Percentiles rank a stretch among this genome's conserved stretches.
phyloP scores from a whole-genome alignment of 2,113 vertebrate species.

The Osmerus mordax region DNA sequence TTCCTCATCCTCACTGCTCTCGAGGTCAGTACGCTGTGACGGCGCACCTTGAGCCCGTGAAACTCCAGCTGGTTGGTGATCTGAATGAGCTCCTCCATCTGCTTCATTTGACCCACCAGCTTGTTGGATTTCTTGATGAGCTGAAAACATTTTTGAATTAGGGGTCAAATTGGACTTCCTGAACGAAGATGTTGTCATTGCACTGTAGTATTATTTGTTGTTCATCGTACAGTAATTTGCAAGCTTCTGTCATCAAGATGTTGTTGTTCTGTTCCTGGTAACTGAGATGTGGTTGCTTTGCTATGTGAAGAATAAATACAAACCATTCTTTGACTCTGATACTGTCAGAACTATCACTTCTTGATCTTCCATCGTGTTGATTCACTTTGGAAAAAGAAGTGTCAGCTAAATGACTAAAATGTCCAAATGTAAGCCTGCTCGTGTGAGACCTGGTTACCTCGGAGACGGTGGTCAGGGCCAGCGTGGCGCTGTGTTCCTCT shows the following conservation, averaged over 20 bases:
- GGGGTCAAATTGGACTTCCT: too few relatives aligned
- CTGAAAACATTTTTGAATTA: constrained; percentile 42
- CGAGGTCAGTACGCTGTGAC: too few relatives aligned
- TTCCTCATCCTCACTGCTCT: neutral
- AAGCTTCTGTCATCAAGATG: neutral
- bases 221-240: neutral
- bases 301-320: too few relatives aligned
- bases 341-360: too few relatives aligned
- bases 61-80: constrained; percentile 73
- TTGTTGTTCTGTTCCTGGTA: neutral
- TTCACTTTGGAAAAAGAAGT: too few relatives aligned
- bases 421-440: too few relatives aligned
- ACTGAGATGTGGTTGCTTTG: too few relatives aligned
- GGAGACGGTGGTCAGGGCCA: constrained; percentile 64
- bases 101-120: constrained; percentile 77
- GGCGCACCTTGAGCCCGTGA: constrained; percentile 73
- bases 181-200: too few relatives aligned
- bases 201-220: too few relatives aligned
- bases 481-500: constrained; percentile 68
- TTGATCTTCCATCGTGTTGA: too few relatives aligned
- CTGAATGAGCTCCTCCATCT: constrained; percentile 76
- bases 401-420: neutral
- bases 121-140: constrained; percentile 75
- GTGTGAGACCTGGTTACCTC: constrained; percentile 19
- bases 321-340: too few relatives aligned